phyloP scores from a whole-genome alignment of 2,113 vertebrate species.

The Engraulis encrasicolus region DNA sequence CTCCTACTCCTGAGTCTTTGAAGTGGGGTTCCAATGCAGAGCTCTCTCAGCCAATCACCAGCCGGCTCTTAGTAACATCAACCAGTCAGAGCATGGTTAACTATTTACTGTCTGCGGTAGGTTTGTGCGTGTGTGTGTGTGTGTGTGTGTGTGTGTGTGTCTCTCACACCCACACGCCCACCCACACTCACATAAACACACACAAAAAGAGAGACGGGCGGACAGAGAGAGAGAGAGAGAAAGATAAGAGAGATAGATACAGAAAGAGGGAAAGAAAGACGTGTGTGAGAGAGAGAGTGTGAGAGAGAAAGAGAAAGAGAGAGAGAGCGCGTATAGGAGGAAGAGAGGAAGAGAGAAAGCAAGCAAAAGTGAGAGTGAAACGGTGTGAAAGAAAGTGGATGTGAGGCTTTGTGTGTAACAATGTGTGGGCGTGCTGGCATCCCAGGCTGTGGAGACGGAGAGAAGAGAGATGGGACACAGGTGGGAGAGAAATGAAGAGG shows the following conservation, averaged over 20 bases:
- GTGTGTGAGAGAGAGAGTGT: too few relatives aligned
- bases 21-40: conserved; percentile 67
- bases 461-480: conserved; percentile 44
- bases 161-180: too few relatives aligned
- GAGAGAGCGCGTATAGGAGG: too few relatives aligned
- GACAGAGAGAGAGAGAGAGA: too few relatives aligned
- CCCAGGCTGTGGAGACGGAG: too few relatives aligned
- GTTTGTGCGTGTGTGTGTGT: conserved; percentile 33
- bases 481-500: conserved; percentile 44
- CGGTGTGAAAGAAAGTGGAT: conserved; percentile 22
- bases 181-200: too few relatives aligned
- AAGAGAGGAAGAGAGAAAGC: too few relatives aligned
- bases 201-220: too few relatives aligned
- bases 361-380: not conserved
- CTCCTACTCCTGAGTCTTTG: conserved; percentile 55
- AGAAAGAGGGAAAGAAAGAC: too few relatives aligned
- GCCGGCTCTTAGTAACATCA: conserved; percentile 53
- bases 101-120: conserved; percentile 42
- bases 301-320: too few relatives aligned
- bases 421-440: conserved; percentile 44
- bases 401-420: conserved; percentile 14
- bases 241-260: too few relatives aligned
- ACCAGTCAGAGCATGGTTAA: conserved; percentile 58
- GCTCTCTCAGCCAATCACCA: conserved; percentile 55
- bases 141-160: conserved; percentile 17